Base-by-base conservation (phyloP, 2,888 invertebrate species). In the Mimas tiliae region DNA sequence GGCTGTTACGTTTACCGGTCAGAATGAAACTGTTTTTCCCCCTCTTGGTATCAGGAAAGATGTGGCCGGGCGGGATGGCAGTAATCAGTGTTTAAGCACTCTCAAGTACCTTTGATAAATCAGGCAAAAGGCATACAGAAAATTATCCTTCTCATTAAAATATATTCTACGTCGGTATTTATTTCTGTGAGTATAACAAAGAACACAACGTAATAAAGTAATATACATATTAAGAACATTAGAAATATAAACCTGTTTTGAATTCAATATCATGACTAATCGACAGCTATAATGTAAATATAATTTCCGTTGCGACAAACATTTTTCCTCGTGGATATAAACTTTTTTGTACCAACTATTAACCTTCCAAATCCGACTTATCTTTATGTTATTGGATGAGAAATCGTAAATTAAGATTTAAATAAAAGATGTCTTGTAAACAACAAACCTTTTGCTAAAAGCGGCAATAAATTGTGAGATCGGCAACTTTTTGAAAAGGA, bases 361-460 rank as follows among this genome's bases (percentile, higher is more conserved):
- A 65, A 65, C 47, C 33, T 50, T 80, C 78, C 76, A 79, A 78
- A 82, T 80, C 73, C 77, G 74, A 77, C 86, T 89, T 90, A 90
- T 89, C 89, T 90, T 85, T 85, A 84, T 76, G 80, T 80, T 82
- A 78, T 83, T 82, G 82, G 78, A 85, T 82, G 85, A 85, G 82
- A 81, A 86, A 87, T 83, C 90, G 86, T 90, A 90, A 90, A 90
- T 90, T 88, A 86, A 86, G 88, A 84, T 89, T 89, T 87, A 89
- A 90, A 89, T 90, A 89, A 90, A 89, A 89, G 85, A 86, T 82
- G 87, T 88, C 89, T 88, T 91, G 90, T 90, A 89, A 91, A 90
- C 90, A 90, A 77, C 88, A 87, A 90, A 91, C 88, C 89, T 91
- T 90, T 89, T 90, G 90, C 90, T 90, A 91, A 91, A 90, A 90